Conservation (phyloP, 2,888 invertebrate species). For the Aspidiotus rigidus region DNA sequence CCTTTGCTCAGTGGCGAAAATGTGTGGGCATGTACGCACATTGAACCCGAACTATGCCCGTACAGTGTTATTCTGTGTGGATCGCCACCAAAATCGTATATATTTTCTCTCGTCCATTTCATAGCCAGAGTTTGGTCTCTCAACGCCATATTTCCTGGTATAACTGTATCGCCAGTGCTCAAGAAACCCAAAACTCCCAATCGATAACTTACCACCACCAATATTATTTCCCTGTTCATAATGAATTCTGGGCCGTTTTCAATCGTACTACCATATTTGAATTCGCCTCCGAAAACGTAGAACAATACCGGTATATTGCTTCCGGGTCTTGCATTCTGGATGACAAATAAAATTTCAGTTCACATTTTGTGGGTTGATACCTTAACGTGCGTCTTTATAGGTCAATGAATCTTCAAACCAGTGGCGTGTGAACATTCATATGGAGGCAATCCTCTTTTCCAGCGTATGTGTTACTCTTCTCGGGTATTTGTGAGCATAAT, state of each 20-base stretch:
- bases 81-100: constrained; percentile 41
- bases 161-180: constrained; percentile 39
- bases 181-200: constrained; percentile 42
- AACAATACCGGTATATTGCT: not conserved
- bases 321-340: not conserved
- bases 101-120: constrained; percentile 41
- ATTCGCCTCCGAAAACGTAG: not conserved
- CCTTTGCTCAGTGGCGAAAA: constrained; percentile 40
- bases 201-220: constrained; percentile 43
- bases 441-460: constrained; percentile 50
- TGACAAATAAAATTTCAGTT: too few relatives aligned
- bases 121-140: constrained; percentile 41
- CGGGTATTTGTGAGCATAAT: not conserved
- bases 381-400: too few relatives aligned
- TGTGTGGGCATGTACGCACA: constrained; percentile 40
- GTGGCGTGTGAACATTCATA: constrained; percentile 46
- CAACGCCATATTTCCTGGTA: constrained; percentile 41
- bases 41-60: constrained; percentile 42
- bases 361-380: too few relatives aligned
- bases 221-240: constrained; percentile 39
- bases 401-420: constrained; percentile 37
- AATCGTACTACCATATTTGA: not conserved
- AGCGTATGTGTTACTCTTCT: constrained; percentile 42
- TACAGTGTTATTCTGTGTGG: constrained; percentile 40
- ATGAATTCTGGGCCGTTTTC: constrained; percentile 16